These are phyloP conservation scores for Syngnathus typhle DNA, from an alignment of 2,113 vertebrate species.

Conservation along the genomic window DNA sequence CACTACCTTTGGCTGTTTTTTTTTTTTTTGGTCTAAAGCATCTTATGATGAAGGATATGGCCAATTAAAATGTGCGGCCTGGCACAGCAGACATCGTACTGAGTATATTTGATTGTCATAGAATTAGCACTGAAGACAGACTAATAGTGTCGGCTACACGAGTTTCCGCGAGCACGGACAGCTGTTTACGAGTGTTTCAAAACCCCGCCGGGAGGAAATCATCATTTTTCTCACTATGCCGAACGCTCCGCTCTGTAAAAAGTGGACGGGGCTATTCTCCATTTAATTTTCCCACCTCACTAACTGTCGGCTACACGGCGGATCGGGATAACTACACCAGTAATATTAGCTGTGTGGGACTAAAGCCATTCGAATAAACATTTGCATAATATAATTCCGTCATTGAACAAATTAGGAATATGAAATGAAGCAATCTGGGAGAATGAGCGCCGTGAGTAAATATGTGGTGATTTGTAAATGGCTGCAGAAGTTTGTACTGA, in stretches of 20 bases:
- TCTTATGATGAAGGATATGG: slow-evolving; percentile 21
- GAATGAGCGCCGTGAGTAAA: slow-evolving; percentile 54
- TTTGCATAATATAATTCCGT: slow-evolving; percentile 62
- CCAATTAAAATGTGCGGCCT: slow-evolving; percentile 27
- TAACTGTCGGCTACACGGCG: slow-evolving; percentile 64
- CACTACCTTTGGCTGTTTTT: slow-evolving; percentile 9
- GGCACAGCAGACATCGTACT: slow-evolving; percentile 14
- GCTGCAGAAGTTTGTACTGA: slow-evolving; percentile 43
- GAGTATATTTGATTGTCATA: slow-evolving; percentile 45
- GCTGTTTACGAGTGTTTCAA: slow-evolving; percentile 51
- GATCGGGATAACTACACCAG: slow-evolving; percentile 49
- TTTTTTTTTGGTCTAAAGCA: slow-evolving; percentile 4
- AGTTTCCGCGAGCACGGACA: slow-evolving; percentile 43
- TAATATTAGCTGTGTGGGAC: slow-evolving; percentile 57
- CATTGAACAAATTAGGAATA: slow-evolving; percentile 61
- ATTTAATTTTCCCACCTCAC: slow-evolving; percentile 65
- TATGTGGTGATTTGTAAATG: slow-evolving; percentile 59
- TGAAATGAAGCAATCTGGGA: slow-evolving; percentile 63
- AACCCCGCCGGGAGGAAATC: slow-evolving; percentile 38
- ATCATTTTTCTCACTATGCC: slow-evolving; percentile 45
- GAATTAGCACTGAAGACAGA: slow-evolving; percentile 34
- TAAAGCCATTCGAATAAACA: slow-evolving; percentile 60
- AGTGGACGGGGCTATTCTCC: slow-evolving; percentile 54
- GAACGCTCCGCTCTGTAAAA: slow-evolving; percentile 48
- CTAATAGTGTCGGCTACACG: slow-evolving; percentile 37